Evolutionary conservation across 2,113 vertebrate species (phyloP), one percentile per base, ranked within the genome.

Genomic region (Elachura formosa): DNA sequence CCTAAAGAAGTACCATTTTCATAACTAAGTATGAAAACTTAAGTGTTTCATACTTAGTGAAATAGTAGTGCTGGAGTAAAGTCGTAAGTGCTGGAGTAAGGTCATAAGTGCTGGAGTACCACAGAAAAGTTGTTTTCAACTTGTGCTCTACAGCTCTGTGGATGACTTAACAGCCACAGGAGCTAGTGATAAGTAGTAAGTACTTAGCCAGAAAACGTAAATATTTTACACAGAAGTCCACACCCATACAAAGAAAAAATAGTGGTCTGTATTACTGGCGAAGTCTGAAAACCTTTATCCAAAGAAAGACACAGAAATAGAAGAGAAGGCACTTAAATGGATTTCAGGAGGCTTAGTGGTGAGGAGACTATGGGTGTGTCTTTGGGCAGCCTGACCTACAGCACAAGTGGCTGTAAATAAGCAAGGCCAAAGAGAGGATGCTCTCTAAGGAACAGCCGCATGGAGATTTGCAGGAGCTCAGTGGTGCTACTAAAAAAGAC

Each of bases 381-480:
- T 43, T 43, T 83, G 71, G 66, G 51, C 55, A 90, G 49, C 21
- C 14, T 68, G 67, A 52, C 41, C 23, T 6, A 12, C 23, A 54
- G 36, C 2, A 3, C 18, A 31, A n/a, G 69, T 61, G 74, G 24
- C 55, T 92, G 58, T 80, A 74, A 83, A 59, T n/a, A 14, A 76
- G 66, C 36, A 72, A 80, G 61, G 36, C 71, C 77, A 72, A 63
- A 26, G 29, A 36, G 56, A 14, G 40, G 41, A 29, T 92, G 72
- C 85, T 93, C 93, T 96, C 74, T 75, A 64, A 93, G 81, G 58
- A 91, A 9, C 54, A 71, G 85, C 45, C 75, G 58, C 71, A 87
- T 31, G 18, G 21, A 87, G 34, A 61, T 85, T 68, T 85, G 45
- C 3, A 2, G 41, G 78, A 45, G 25, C 58, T 82, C 34, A 5